Percentiles rank a stretch among this genome's conserved stretches.
These are phyloP conservation scores for Dromius quadrimaculatus DNA, from an alignment of 2,888 invertebrate genomes.

Conservation along the genomic window DNA sequence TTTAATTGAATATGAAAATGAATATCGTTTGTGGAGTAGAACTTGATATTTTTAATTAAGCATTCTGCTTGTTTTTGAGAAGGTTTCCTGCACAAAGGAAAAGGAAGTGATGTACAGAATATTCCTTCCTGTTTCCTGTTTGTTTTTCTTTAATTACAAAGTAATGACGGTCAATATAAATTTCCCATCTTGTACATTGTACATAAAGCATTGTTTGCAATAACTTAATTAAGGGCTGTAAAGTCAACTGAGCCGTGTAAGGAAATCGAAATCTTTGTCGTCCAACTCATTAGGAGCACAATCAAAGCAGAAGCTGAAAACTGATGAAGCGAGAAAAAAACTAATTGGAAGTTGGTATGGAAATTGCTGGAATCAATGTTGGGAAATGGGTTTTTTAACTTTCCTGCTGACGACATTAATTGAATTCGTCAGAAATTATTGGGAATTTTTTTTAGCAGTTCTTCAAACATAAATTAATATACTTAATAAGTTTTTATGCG, in stretches of 20 bases:
- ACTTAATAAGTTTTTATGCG: too few species aligned
- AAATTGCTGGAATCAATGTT: conserved; percentile 43
- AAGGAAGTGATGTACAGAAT: conserved; percentile 21
- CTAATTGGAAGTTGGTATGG: conserved; percentile 46
- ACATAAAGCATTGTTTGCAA: conserved; percentile 28
- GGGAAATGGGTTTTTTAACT: too few species aligned
- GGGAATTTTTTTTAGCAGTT: neutral
- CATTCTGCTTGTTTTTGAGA: too few species aligned
- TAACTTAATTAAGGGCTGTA: conserved; percentile 35
- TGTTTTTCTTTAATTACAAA: conserved; percentile 17
- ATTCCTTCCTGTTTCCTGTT: conserved; percentile 27
- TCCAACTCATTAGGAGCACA: conserved; percentile 43
- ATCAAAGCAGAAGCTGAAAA: conserved; percentile 45
- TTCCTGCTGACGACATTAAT: neutral
- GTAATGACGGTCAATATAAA: conserved; percentile 29
- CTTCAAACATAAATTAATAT: neutral
- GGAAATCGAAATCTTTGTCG: conserved; percentile 42
- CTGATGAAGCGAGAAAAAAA: conserved; percentile 48
- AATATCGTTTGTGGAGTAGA: too few species aligned
- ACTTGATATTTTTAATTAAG: too few species aligned
- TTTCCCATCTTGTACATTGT: conserved; percentile 29
- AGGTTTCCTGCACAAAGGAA: conserved; percentile 1
- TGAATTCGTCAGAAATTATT: conserved; percentile 1
- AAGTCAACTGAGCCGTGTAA: conserved; percentile 17
- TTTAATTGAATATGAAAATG: too few species aligned